Conservation (phyloP, 2,888 invertebrate species). For the Drosophila niveifrons region DNA sequence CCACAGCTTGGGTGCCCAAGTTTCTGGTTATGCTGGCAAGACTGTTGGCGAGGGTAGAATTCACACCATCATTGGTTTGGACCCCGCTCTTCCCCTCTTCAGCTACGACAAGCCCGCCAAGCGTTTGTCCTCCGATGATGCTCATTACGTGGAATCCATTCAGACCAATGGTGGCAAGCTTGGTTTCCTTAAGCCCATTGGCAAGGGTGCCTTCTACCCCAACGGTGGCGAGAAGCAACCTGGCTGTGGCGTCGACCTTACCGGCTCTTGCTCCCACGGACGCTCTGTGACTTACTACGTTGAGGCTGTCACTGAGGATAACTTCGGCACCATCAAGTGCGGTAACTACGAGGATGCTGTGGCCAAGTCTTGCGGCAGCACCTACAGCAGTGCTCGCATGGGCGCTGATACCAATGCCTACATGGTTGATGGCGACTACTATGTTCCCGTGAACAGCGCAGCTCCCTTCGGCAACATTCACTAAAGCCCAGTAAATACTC, state of each 20-base stretch:
- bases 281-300: constrained; percentile 84
- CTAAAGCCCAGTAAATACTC: constrained; percentile 10
- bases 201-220: constrained; percentile 86
- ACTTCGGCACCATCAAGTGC: constrained; percentile 68
- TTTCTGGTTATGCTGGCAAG: constrained; percentile 87
- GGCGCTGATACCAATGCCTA: constrained; percentile 64
- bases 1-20: constrained; percentile 87
- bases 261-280: constrained; percentile 84
- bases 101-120: constrained; percentile 54
- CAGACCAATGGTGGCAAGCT: constrained; percentile 77
- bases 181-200: constrained; percentile 80
- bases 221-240: constrained; percentile 86
- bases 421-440: constrained; percentile 68
- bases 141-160: constrained; percentile 78
- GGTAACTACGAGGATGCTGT: constrained; percentile 75
- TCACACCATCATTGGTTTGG: constrained; percentile 86
- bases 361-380: constrained; percentile 56
- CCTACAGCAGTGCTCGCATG: constrained; percentile 66
- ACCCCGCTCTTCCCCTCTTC: constrained; percentile 79
- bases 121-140: constrained; percentile 70
- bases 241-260: constrained; percentile 85
- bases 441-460: constrained; percentile 70
- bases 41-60: constrained; percentile 86
- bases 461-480: constrained; percentile 64
- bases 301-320: constrained; percentile 82